A percentile compares a stretch with the other conserved stretches of the same genome.
These are phyloP conservation scores for Sardinella longiceps DNA, from an alignment of 2,797 vertebrate genomes.

Conservation along the genomic window DNA sequence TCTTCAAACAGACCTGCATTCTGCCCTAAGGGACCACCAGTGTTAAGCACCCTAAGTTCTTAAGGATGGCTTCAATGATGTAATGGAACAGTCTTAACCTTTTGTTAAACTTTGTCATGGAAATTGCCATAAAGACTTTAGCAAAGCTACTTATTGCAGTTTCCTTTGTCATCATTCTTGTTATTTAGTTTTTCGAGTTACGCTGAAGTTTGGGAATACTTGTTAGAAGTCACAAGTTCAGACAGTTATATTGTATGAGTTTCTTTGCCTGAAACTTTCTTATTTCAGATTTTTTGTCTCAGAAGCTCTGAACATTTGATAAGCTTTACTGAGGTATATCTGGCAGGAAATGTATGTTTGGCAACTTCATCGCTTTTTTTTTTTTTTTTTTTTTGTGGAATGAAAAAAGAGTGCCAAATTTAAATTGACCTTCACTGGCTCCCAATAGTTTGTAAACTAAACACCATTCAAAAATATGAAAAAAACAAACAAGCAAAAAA, in stretches of 20 bases:
- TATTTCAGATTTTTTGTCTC: not conserved
- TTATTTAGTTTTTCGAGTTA: not conserved
- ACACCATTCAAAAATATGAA: no score
- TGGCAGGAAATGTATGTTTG: not conserved
- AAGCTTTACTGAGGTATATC: not conserved
- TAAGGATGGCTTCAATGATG: constrained; percentile 64
- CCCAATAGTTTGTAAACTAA: no score
- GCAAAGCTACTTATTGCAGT: not conserved
- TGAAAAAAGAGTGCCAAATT: constrained; percentile 44
- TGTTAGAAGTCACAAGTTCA: not conserved
- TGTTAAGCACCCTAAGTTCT: constrained; percentile 67
- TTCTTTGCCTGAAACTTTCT: not conserved
- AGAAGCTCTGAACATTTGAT: not conserved
- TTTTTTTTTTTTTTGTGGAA: not conserved
- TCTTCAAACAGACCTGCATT: constrained; percentile 73
- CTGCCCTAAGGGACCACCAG: constrained; percentile 65
- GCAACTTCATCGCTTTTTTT: not conserved
- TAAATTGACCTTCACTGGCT: constrained; percentile 40
- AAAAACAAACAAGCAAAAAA: no score
- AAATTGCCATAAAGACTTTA: constrained; percentile 37
- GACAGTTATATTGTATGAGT: not conserved
- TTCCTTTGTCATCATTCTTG: not conserved
- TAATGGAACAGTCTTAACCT: constrained; percentile 64
- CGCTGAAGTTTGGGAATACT: not conserved
- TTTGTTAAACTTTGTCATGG: constrained; percentile 56